These are phyloP conservation scores for Colostygia pectinataria DNA, from an alignment of 2,888 invertebrate species.

Conservation along the genomic window DNA sequence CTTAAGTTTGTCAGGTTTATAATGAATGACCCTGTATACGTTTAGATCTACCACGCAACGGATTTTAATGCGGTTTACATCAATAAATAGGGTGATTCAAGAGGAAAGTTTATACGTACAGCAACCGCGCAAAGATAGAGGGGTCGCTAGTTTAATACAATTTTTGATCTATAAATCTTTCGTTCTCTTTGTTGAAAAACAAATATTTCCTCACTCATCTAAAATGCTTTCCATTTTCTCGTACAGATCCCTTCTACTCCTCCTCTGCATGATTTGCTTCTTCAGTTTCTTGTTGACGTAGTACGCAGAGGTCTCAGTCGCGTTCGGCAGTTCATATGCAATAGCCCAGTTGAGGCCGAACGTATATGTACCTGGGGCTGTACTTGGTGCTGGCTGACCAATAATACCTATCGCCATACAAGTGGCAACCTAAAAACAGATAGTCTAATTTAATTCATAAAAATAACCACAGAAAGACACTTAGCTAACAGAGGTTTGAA, in stretches of 20 bases:
- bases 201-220: conserved; percentile 85
- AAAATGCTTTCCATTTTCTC: conserved; percentile 86
- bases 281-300: conserved; percentile 55
- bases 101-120: no score
- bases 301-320: conserved; percentile 68
- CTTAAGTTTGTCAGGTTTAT: no score
- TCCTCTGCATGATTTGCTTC: conserved; percentile 78
- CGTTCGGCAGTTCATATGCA: conserved; percentile 84
- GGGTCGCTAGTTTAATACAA: no score
- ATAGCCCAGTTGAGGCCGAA: conserved; percentile 88
- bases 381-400: conserved; percentile 78
- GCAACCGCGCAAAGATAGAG: no score
- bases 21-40: no score
- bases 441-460: no score
- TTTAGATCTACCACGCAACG: no score
- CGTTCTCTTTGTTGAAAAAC: no score
- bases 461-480: neutral
- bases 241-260: conserved; percentile 87
- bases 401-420: conserved; percentile 84
- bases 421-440: conserved; percentile 71
- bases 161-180: no score
- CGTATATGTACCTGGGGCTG: conserved; percentile 80
- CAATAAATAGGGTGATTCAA: no score
- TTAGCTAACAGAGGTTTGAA: no score
- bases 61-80: no score